These are phyloP conservation scores for Syrista parreyssii DNA, from an alignment of 2,888 invertebrate species.

Conservation along the genomic window DNA sequence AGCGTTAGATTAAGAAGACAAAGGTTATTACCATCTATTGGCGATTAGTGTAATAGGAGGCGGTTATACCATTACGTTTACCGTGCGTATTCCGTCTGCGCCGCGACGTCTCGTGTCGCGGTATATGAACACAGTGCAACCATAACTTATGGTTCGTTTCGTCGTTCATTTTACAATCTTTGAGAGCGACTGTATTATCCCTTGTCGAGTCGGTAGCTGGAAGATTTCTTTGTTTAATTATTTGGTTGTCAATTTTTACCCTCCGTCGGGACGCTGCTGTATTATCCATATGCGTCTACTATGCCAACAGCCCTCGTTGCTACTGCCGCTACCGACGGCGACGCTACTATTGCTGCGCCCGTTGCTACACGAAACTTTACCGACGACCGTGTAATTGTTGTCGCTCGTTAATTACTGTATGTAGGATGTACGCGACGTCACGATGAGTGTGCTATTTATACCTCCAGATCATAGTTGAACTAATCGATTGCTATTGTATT, in stretches of 20 bases:
- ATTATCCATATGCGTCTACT: not conserved
- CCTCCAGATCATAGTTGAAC: slow-evolving; percentile 48
- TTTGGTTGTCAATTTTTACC: not conserved
- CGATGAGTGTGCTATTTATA: slow-evolving; percentile 62
- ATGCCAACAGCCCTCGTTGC: not conserved
- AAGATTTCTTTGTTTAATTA: not conserved
- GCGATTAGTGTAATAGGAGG: not conserved
- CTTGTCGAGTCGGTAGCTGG: not conserved
- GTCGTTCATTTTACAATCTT: not conserved
- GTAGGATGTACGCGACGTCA: slow-evolving; percentile 39
- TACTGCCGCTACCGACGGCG: not conserved
- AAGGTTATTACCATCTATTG: not conserved
- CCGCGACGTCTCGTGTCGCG: not conserved
- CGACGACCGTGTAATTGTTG: not conserved
- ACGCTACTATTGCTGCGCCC: not conserved
- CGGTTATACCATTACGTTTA: not conserved
- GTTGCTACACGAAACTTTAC: not conserved
- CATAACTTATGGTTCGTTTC: not conserved
- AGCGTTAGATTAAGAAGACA: not conserved
- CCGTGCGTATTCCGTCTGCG: not conserved
- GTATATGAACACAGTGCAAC: not conserved
- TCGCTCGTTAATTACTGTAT: not conserved
- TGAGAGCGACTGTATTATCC: not conserved
- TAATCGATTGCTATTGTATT: slow-evolving; percentile 56
- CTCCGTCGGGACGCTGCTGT: not conserved